Evolutionary conservation across 2,113 vertebrate species (phyloP), one percentile per base, ranked within the genome.

Genomic region (Nanger granti): DNA sequence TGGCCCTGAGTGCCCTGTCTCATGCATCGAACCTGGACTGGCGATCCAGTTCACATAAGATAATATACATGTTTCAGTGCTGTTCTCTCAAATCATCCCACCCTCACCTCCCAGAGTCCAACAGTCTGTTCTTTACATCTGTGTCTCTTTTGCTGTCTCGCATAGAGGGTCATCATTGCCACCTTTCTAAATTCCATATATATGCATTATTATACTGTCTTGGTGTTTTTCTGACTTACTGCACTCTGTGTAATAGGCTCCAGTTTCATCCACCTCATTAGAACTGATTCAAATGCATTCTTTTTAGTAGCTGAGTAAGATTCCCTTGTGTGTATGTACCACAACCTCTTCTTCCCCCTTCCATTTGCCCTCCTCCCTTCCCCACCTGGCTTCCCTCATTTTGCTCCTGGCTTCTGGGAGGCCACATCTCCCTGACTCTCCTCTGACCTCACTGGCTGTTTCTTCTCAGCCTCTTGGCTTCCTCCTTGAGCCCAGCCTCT

Each of bases 131-230:
- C n/a, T 37, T 73, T 73, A 73, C 66, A 73, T 37, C 66, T 73
- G n/a, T 37, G 66, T 37, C n/a, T 69, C 17, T 73, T 11, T 73
- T 11, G 66, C 4, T 37, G 4, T 22, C 66, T 73, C 0, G 0
- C 18, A 37, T 73, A 73, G 3, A 73, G 18, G 66, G 66, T 73
- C n/a, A 73, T 22, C 9, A 10, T 22, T 37, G 37, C 66, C 18
- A 73, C 37, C 66, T 73, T 73, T 73, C n/a, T 73, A 73, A 73
- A 73, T 73, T 73, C n/a, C 18, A 5, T 73, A 37, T 37, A 73
- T 22, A 37, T 73, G n/a, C 0, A 0, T 22, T 73, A 73, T 0
- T 73, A 37, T 37, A 73, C 66, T 37, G 66, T 73, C 2, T 37
- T 37, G n/a, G 66, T 37, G 8, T 22, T 11, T 73, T 37, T 37